These are phyloP conservation scores for Tachina grossa DNA, from an alignment of 2,888 invertebrate genomes.

Conservation along the genomic window DNA sequence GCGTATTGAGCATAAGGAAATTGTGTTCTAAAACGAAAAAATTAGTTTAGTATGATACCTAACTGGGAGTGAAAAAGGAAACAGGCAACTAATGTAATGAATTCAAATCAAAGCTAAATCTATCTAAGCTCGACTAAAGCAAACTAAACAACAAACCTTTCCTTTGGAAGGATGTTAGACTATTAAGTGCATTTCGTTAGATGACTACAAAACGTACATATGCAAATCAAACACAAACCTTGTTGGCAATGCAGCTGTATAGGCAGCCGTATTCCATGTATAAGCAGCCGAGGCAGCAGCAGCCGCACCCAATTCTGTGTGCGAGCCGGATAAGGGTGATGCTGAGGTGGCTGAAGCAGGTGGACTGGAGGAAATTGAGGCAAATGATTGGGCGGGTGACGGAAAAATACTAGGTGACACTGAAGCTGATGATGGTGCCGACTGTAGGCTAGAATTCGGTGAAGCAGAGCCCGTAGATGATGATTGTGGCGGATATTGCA, in stretches of 20 bases:
- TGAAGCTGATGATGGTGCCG: conserved; percentile 81
- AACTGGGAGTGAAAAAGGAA: conserved; percentile 20
- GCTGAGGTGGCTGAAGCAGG: conserved; percentile 74
- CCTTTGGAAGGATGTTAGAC: conserved; percentile 53
- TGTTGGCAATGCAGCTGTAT: conserved; percentile 75
- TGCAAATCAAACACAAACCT: conserved; percentile 75
- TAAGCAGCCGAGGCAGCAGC: conserved; percentile 79
- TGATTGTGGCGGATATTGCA: conserved; percentile 82
- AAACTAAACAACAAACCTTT: conserved; percentile 51
- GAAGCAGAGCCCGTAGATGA: conserved; percentile 82
- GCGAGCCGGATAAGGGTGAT: conserved; percentile 76
- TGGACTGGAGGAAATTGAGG: conserved; percentile 79
- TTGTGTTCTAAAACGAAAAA: conserved; percentile 77
- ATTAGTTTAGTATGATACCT: conserved; percentile 40
- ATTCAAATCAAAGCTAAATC: conserved; percentile 8
- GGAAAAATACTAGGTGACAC: conserved; percentile 82
- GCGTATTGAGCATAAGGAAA: conserved; percentile 82
- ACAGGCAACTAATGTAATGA: conserved; percentile 22
- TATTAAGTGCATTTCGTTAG: conserved; percentile 48
- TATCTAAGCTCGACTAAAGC: conserved; percentile 2
- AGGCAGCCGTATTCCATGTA: conserved; percentile 72
- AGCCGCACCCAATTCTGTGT: conserved; percentile 74
- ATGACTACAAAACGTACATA: neutral
- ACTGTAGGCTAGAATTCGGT: conserved; percentile 80
- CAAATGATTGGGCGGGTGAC: conserved; percentile 81